These are phyloP conservation scores for Pseudococcus jackbeardsleyi DNA, from an alignment of 2,888 invertebrate genomes.

Conservation along the genomic window DNA sequence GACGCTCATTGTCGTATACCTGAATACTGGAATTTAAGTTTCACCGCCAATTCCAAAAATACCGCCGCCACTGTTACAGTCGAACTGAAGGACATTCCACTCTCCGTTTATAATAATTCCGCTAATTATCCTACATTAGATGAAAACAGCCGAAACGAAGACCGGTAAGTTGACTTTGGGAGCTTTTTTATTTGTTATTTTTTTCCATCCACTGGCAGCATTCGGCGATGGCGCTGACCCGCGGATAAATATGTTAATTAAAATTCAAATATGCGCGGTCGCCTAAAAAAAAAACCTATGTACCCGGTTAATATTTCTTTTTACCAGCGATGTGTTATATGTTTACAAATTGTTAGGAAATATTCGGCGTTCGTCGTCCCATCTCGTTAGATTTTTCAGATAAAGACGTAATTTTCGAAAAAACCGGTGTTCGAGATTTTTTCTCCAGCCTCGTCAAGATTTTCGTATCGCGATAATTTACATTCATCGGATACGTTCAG, in stretches of 20 bases:
- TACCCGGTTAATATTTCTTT: neutral
- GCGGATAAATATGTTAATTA: constrained; percentile 50
- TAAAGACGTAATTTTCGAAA: constrained; percentile 42
- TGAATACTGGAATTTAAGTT: constrained; percentile 88
- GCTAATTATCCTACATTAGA: constrained; percentile 13
- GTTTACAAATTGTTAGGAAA: constrained; percentile 38
- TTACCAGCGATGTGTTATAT: constrained; percentile 3
- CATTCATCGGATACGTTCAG: constrained; percentile 14
- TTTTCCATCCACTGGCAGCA: neutral
- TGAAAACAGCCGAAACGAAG: constrained; percentile 17
- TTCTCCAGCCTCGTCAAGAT: neutral
- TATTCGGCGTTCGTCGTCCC: neutral
- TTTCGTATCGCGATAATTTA: constrained; percentile 20
- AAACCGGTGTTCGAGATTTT: constrained; percentile 15
- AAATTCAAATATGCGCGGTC: constrained; percentile 40
- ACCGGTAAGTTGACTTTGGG: constrained; percentile 45
- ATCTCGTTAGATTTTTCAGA: constrained; percentile 11
- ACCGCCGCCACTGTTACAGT: constrained; percentile 92
- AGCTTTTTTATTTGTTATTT: constrained; percentile 31
- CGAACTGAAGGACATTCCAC: constrained; percentile 71
- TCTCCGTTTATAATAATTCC: constrained; percentile 48
- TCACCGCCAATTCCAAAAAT: constrained; percentile 88
- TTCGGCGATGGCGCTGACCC: neutral
- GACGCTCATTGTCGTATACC: constrained; percentile 83
- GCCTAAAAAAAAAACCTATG: neutral